phyloP scores from a whole-genome alignment of 2,113 vertebrate genomes.

The Panurus biarmicus region DNA sequence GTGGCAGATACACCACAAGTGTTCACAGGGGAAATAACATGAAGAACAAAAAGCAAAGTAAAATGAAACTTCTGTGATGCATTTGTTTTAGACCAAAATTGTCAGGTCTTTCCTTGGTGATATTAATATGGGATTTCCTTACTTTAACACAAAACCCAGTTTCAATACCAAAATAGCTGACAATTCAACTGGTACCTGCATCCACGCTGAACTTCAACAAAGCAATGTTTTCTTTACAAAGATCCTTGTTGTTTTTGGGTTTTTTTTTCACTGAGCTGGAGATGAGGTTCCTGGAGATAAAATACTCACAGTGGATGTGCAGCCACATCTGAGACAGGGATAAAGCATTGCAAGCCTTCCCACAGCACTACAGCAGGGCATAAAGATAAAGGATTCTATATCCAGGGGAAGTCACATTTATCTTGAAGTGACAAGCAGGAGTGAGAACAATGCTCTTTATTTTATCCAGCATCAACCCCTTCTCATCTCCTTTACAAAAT shows the following conservation, averaged over 20 bases:
- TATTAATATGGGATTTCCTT: background rate
- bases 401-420: slow-evolving; percentile 14
- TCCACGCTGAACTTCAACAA: background rate
- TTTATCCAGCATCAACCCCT: background rate
- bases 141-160: background rate
- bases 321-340: background rate
- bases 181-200: background rate
- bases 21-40: background rate
- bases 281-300: background rate
- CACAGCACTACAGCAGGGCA: background rate
- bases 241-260: background rate
- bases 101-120: background rate
- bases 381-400: background rate
- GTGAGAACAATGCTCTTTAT: background rate
- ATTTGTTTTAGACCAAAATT: background rate
- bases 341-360: background rate
- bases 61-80: background rate
- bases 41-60: background rate
- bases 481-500: background rate
- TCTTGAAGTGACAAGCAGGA: background rate
- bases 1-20: background rate
- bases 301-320: background rate
- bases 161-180: background rate
- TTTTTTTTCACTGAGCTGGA: background rate
- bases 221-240: background rate